Evolutionary conservation across 2,797 vertebrate genomes (phyloP), one percentile per base, ranked within the genome.

Genomic region (Gymnocypris eckloni): DNA sequence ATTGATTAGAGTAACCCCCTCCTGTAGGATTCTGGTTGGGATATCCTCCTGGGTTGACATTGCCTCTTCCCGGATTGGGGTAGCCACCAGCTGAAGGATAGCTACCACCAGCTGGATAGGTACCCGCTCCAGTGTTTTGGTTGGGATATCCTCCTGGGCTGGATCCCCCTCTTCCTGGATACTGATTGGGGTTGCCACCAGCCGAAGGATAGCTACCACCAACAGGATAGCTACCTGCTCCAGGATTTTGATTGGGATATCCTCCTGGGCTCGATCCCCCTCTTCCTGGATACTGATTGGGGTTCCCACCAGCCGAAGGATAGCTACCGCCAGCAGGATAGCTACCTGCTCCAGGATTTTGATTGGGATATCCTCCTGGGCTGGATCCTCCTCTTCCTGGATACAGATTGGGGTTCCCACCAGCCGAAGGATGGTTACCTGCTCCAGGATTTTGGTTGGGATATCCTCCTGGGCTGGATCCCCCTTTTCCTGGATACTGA

Each of bases 201-300:
- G 50, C 18, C 16, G 50, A 52, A 18, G 50, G 50, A 52, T 52
- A 52, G 50, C 50, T 18, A 52, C 16, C 6, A 16, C 75, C 83
- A 16, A 66, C 22, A 1, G 39, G 39, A 71, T 71, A 48, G 70
- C 90, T 90, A 0, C 83, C 90, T 6, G 52, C 61, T 15, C 69
- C 90, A 76, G 86, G 90, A 71, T 87, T 59, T 59, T 67, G 78
- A 25, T 85, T 79, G 28, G 84, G 83, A 76, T 89, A 86, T 5
- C 78, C 78, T 20, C 83, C 82, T 13, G 81, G 85, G 1, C 25
- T 75, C 64, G 39, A 9, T 22, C 39, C 69, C 2, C 72, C 90
- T 5, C 56, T 77, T 0, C 54, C 78, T 0, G 89, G 61, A 39
- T 66, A 18, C 18, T 33, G 28, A 54, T 56, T 80, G 28, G 86